These are phyloP conservation scores for Pegoplata infirma DNA, from an alignment of 2,888 invertebrate genomes.

Conservation along the genomic window DNA sequence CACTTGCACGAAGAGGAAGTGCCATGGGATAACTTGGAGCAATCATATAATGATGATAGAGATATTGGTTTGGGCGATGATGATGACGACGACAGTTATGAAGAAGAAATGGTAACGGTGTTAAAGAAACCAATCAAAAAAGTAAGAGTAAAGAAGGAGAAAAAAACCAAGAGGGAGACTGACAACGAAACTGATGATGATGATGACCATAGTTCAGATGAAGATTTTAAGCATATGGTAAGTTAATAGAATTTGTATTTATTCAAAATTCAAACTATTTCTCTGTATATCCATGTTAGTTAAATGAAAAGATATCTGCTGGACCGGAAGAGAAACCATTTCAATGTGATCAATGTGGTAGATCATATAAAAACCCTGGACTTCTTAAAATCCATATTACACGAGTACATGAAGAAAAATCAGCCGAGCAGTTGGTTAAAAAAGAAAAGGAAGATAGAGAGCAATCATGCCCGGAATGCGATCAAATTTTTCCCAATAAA, in stretches of 20 bases:
- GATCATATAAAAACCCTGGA: constrained; percentile 67
- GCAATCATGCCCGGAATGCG: constrained; percentile 54
- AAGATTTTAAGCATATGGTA: constrained; percentile 56
- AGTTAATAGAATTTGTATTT: not conserved
- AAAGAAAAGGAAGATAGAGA: constrained; percentile 50
- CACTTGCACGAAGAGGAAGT: constrained; percentile 22
- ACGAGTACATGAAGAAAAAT: constrained; percentile 52
- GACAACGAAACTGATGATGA: constrained; percentile 51
- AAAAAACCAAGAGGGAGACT: constrained; percentile 33
- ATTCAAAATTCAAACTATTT: not conserved
- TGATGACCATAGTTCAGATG: constrained; percentile 55
- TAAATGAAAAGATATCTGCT: constrained; percentile 20
- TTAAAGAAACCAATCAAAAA: constrained; percentile 64
- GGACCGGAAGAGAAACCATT: constrained; percentile 44
- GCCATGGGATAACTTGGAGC: constrained; percentile 42
- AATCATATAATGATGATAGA: constrained; percentile 21
- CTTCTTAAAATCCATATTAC: constrained; percentile 67
- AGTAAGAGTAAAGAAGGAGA: constrained; percentile 12
- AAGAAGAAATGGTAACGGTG: constrained; percentile 57
- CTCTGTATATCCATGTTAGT: constrained; percentile 13
- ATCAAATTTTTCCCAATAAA: constrained; percentile 48
- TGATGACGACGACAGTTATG: constrained; percentile 31
- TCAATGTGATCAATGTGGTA: constrained; percentile 68
- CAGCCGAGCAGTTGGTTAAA: constrained; percentile 15
- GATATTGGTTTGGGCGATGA: constrained; percentile 21